Percentiles rank a stretch among this genome's conserved stretches.
phyloP scores from a whole-genome alignment of 2,113 vertebrate species.

The Bufo gargarizans region DNA sequence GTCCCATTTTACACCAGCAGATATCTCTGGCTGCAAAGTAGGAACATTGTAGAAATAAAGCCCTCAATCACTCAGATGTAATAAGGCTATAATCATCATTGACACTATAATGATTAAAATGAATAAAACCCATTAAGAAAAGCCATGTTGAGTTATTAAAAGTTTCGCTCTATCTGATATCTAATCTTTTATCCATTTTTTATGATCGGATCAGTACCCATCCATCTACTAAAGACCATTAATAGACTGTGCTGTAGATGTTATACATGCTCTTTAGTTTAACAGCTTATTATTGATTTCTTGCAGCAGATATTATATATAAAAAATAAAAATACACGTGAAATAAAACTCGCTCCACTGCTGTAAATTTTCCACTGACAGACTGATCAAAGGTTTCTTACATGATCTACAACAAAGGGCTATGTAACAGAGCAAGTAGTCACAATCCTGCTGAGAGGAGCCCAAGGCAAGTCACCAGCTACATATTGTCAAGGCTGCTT shows the following conservation, averaged over 20 bases:
- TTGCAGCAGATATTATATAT: conserved; percentile 84
- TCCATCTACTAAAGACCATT: conserved; percentile 90
- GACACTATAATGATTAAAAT: conserved; percentile 99
- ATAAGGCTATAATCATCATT: conserved; percentile 98
- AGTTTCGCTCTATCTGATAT: conserved; percentile 85
- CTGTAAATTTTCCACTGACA: conserved; percentile 82
- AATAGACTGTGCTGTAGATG: conserved; percentile 87
- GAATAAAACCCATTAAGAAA: conserved; percentile 99
- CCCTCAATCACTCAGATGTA: conserved; percentile 93
- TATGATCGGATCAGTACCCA: conserved; percentile 91
- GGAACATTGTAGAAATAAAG: conserved; percentile 82
- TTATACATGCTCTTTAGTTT: conserved; percentile 85
- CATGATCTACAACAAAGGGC: conserved; percentile 65
- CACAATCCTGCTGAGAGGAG: conserved; percentile 67
- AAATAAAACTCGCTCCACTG: conserved; percentile 72
- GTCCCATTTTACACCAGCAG: conserved; percentile 72
- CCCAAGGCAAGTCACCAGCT: conserved; percentile 73
- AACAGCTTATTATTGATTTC: conserved; percentile 87
- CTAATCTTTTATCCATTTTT: conserved; percentile 92
- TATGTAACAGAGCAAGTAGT: conserved; percentile 66
- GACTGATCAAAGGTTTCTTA: conserved; percentile 77
- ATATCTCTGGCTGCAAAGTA: conserved; percentile 72
- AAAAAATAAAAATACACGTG: conserved; percentile 81
- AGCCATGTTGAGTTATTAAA: conserved; percentile 96
- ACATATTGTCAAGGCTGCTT: conserved; percentile 80